Base-by-base conservation (phyloP, 2,888 invertebrate genomes). In the Periphyllus acericola region DNA sequence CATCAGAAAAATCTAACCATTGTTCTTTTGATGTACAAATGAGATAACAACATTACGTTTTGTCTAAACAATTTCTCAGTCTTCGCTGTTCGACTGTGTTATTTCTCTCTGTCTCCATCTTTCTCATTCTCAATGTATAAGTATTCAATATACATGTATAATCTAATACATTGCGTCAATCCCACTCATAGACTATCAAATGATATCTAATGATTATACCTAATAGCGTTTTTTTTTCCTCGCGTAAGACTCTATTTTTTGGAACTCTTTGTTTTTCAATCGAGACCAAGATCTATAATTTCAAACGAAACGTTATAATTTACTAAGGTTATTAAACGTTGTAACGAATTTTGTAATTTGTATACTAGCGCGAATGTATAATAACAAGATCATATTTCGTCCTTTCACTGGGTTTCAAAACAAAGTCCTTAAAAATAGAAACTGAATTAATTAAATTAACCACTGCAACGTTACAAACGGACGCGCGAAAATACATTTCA, bases 1-100 rank as follows among this genome's bases (percentile, higher is more conserved):
- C 11, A 34, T 72, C 34, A 72, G 72, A 72, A 55, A 79, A 79
- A 79, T 32, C 36, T 34, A 79, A 60, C 60, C 34, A 79, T 79
- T 60, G 79, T 79, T 60, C 14, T 60, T 60, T 34, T 34, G 55
- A 36, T 79, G n/a, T 60, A 60, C 34, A 14, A 14, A 36, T 29
- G 76, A 40, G 75, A 46, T 75, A 46, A 75, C 75, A 46, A 75
- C 75, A n/a, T 25, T 21, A 32, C 32, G 19, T 72, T 72, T 34
- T 34, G 34, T 17, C 34, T 17, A 21, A 32, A 68, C 4, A 72
- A 36, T 36, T n/a, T n/a, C 75, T 40, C n/a, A 25, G 40, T 75
- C 14, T n/a, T 75, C 36, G 3, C 75, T 46, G 14, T 74, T 21
- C 19, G 36, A 25, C 25, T 25, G 74, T 36, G 36, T 36, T n/a